Evolutionary conservation across 2,113 vertebrate genomes (phyloP).

Genomic region (Oreotrochilus melanogaster): DNA sequence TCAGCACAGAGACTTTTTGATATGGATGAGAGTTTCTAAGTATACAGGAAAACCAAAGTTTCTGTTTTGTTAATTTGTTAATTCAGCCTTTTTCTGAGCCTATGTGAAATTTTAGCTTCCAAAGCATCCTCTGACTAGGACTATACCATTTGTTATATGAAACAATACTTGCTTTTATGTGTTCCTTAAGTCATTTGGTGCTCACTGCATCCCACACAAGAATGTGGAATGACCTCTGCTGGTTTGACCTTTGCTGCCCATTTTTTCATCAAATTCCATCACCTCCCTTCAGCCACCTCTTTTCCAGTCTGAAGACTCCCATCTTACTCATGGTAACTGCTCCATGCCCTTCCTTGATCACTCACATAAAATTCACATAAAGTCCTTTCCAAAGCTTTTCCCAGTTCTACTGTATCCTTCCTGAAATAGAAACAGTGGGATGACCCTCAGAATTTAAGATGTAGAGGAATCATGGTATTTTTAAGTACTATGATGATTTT

Average conservation of each 20-base stretch:
- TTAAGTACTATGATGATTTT: not conserved
- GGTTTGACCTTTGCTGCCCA: not conserved
- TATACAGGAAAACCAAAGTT: not conserved
- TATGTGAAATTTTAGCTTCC: not conserved
- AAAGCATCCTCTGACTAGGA: not conserved
- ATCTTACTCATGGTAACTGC: not conserved
- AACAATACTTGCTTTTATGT: not conserved
- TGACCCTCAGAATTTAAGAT: not conserved
- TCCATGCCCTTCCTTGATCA: not conserved
- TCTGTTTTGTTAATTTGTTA: not conserved
- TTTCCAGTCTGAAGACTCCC: not conserved
- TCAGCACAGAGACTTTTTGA: not conserved
- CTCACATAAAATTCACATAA: no score
- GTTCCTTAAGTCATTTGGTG: not conserved
- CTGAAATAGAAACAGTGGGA: not conserved
- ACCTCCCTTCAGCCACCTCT: not conserved
- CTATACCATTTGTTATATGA: rapidly evolving
- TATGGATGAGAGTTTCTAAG: not conserved
- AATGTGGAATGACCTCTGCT: not conserved
- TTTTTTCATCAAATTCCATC: not conserved
- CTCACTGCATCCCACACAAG: not conserved
- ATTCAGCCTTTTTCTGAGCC: not conserved
- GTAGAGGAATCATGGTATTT: not conserved
- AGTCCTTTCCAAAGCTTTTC: not conserved
- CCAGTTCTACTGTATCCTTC: not conserved